A percentile compares a stretch with the other conserved stretches of the same genome.
These are phyloP conservation scores for Nymphalis c-album DNA, from an alignment of 2,888 invertebrate species.

Conservation along the genomic window DNA sequence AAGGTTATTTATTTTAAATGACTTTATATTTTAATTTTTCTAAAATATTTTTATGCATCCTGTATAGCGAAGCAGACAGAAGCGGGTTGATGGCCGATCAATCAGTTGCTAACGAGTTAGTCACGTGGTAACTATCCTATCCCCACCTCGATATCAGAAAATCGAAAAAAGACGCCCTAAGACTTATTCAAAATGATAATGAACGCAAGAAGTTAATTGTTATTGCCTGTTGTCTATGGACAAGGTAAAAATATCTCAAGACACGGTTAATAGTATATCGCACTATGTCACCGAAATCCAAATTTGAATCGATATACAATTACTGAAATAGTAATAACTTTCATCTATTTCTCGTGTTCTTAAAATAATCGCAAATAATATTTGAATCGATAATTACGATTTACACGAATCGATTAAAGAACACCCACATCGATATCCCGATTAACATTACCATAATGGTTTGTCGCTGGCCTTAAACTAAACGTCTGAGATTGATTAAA, in stretches of 20 bases:
- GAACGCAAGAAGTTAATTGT: too few relatives aligned
- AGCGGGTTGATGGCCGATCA: conserved; percentile 70
- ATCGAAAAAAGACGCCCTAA: conserved; percentile 5
- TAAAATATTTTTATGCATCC: conserved; percentile 43
- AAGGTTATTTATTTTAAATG: too few relatives aligned
- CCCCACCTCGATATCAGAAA: conserved; percentile 29
- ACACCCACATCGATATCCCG: conserved; percentile 28
- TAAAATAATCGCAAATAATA: too few relatives aligned
- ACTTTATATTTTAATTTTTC: not conserved
- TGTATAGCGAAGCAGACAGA: conserved; percentile 54
- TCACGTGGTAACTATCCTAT: conserved; percentile 53
- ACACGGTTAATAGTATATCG: too few relatives aligned
- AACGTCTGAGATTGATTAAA: conserved; percentile 55
- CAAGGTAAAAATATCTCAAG: too few relatives aligned
- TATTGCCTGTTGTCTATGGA: too few relatives aligned
- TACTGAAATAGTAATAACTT: too few relatives aligned
- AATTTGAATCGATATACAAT: too few relatives aligned
- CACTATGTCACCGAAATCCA: too few relatives aligned
- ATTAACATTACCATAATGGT: conserved; percentile 60
- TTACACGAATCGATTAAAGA: conserved; percentile 16
- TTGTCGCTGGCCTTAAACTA: conserved; percentile 51
- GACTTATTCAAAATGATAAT: not conserved
- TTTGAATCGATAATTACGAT: conserved; percentile 8
- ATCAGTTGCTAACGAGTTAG: conserved; percentile 77
- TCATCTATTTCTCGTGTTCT: too few relatives aligned